These are phyloP conservation scores for Phragmatobia fuliginosa DNA, from an alignment of 2,888 invertebrate genomes.

Conservation along the genomic window DNA sequence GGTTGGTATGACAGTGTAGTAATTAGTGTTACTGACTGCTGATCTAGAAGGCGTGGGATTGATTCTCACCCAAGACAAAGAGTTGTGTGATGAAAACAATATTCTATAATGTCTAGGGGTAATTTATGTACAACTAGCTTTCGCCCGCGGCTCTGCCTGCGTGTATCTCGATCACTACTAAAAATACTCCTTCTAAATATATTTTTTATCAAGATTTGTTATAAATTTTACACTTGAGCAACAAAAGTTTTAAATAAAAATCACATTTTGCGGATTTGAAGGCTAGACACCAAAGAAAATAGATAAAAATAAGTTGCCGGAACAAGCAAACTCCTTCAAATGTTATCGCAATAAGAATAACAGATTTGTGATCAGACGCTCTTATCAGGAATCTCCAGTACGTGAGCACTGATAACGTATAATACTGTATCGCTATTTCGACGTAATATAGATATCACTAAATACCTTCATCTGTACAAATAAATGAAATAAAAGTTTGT, in stretches of 20 bases:
- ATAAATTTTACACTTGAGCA: no score
- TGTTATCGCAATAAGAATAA: not conserved
- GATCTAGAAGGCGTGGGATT: not conserved
- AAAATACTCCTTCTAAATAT: no score
- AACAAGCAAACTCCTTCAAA: not conserved
- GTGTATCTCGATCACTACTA: no score
- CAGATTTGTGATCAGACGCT: conserved; percentile 10
- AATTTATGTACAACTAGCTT: no score
- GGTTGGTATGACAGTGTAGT: not conserved
- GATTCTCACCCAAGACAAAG: not conserved
- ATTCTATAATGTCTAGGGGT: no score
- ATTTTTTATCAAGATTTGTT: no score
- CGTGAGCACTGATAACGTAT: conserved; percentile 23
- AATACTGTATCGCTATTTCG: conserved; percentile 23
- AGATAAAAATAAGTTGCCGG: not conserved
- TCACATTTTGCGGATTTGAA: not conserved
- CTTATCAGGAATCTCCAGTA: conserved; percentile 43
- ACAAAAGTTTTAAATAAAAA: not conserved
- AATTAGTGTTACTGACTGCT: not conserved
- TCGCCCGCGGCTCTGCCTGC: no score
- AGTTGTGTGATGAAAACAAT: not conserved
- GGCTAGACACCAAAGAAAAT: not conserved
- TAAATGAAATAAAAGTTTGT: no score
- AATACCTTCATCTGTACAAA: conserved; percentile 33
- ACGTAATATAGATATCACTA: conserved; percentile 35